Evolutionary conservation across 2,888 invertebrate genomes (phyloP), one percentile per base, ranked within the genome.

Genomic region (Xestia rhomboidea): DNA sequence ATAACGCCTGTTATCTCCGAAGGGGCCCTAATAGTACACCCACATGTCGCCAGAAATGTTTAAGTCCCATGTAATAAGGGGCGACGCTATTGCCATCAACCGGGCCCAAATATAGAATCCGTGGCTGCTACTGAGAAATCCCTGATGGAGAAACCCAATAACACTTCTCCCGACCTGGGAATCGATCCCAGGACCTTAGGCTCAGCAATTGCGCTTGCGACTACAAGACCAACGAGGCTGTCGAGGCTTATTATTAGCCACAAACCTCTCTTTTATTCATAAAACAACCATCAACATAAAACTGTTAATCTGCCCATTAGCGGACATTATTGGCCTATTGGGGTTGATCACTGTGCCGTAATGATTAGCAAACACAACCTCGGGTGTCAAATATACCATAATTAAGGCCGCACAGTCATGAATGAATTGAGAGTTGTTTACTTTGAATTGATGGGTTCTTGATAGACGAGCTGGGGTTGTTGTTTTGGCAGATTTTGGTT

Each of bases 391-490:
- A 73, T 88, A 24, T 60, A 79, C 44, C 66, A 77, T 81, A 87
- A 89, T 89, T 83, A 89, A 83, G 87, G 82, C 24, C 68, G 54
- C 41, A 44, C 70, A 63, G 38, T 64, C 41, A 64, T 49, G 34
- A 72, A 72, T 76, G 49, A 69, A 67, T 76, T 69, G 38, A 49
- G 54, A 46, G 69, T 2, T 69, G 77, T 83, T 81, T 69, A 79
- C 66, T 62, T n/a, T 73, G 41, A 60, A 77, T 79, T 88, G 79
- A 88, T 88, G 83, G 71, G 15, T 82, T 79, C 87, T 73, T 88
- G 81, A 87, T 88, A 70, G 68, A 72, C 18, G 34, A 69, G 51
- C 27, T 75, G 11, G 57, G 41, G 27, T 49, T 64, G 34, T 72
- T 75, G 38, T 75, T 77, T 60, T 68, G 18, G 34, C 5, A 27